These are phyloP conservation scores for Aurelia coerulea DNA, from an alignment of 30 jellyfish, hydroid and myxozoan genomes.

Conservation along the genomic window DNA sequence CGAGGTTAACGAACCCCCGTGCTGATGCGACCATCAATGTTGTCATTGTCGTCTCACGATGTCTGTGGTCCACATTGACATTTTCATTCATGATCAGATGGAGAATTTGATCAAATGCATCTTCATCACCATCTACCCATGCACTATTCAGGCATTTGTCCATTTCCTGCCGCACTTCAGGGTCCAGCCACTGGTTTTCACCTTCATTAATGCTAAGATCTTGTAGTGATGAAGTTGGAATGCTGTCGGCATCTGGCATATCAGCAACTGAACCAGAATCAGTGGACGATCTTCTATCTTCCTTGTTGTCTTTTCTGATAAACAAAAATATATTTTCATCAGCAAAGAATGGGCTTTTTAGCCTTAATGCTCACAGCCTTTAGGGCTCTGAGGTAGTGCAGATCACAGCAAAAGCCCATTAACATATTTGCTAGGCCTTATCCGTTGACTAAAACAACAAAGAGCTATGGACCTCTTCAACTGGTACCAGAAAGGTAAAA, in stretches of 20 bases:
- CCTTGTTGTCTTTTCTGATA: conserved; percentile 12
- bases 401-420: too few species aligned
- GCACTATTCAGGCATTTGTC: conserved; percentile 63
- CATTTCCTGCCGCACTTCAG: conserved; percentile 57
- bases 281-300: conserved; percentile 9
- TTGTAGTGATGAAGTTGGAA: conserved; percentile 2
- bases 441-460: too few species aligned
- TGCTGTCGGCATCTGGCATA: conserved; percentile 6
- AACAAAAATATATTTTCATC: too few species aligned
- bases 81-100: conserved; percentile 78
- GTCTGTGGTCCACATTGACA: conserved; percentile 71
- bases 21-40: conserved; percentile 93
- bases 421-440: too few species aligned
- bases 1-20: conserved; percentile 77
- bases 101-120: conserved; percentile 84
- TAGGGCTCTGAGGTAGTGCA: too few species aligned
- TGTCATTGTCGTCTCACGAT: conserved; percentile 86
- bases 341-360: not conserved
- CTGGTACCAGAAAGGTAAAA: too few species aligned
- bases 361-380: too few species aligned
- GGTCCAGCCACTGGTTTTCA: conserved; percentile 50
- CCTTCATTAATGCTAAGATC: conserved; percentile 27
- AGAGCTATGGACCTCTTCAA: too few species aligned
- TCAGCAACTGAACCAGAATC: conserved; percentile 37
- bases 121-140: conserved; percentile 91